These are phyloP conservation scores for Drosophila malerkotliana DNA, from an alignment of 1,140 invertebrate genomes.

Conservation along the genomic window DNA sequence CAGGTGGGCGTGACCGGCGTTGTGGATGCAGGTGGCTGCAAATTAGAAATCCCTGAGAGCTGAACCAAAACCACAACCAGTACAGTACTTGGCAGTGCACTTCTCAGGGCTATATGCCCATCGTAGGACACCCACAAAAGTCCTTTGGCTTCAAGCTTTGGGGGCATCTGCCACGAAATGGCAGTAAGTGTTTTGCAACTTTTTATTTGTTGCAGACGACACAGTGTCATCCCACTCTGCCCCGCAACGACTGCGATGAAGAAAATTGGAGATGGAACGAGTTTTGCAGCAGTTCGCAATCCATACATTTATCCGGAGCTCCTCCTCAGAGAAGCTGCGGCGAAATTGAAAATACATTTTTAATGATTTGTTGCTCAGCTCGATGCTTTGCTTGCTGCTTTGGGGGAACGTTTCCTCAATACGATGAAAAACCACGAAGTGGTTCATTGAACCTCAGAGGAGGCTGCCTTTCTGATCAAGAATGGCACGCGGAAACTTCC, in stretches of 20 bases:
- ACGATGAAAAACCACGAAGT: constrained; percentile 4
- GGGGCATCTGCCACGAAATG: constrained; percentile 31
- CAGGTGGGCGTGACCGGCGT: constrained; percentile 24
- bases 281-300: constrained; percentile 15
- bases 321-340: constrained; percentile 33
- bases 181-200: constrained; percentile 39
- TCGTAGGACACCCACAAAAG: constrained; percentile 16
- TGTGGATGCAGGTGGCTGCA: constrained; percentile 29
- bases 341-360: constrained; percentile 76
- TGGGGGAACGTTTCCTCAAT: constrained; percentile 38
- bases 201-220: constrained; percentile 57
- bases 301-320: constrained; percentile 3
- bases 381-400: constrained; percentile 34
- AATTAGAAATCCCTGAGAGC: constrained; percentile 12
- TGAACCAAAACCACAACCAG: neutral
- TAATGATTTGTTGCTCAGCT: constrained; percentile 67
- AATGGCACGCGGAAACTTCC: no score
- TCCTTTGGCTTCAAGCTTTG: neutral
- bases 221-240: constrained; percentile 39
- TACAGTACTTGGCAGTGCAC: neutral
- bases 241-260: neutral
- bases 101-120: neutral
- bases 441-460: constrained; percentile 32
- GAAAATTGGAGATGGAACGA: constrained; percentile 50
- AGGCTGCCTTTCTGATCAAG: neutral